Conservation (phyloP, 2,797 vertebrate species). For the Megalops cyprinoides region DNA sequence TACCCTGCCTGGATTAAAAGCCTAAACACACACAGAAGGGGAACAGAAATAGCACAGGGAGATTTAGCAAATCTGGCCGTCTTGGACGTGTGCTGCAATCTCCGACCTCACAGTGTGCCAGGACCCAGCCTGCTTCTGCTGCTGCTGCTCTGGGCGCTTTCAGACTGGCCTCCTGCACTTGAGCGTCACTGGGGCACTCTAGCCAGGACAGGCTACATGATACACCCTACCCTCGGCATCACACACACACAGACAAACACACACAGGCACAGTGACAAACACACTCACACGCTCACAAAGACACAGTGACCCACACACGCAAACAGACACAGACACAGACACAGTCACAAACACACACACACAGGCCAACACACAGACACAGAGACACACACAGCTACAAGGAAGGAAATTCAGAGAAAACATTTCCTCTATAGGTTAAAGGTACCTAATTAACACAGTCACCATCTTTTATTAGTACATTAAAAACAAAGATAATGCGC, state of each 20-base stretch:
- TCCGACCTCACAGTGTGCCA: conserved; percentile 46
- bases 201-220: no score
- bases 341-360: no score
- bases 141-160: neutral
- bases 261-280: neutral
- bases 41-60: conserved; percentile 20
- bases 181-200: neutral
- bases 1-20: conserved; percentile 99
- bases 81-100: conserved; percentile 44
- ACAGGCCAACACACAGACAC: no score
- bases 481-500: neutral
- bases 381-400: no score
- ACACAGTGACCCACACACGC: no score
- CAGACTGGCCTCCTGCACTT: neutral
- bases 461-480: neutral
- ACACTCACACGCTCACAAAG: neutral
- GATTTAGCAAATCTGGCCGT: conserved; percentile 39
- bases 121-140: conserved; percentile 33
- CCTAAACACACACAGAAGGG: conserved; percentile 64
- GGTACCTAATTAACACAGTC: neutral
- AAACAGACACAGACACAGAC: no score
- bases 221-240: no score
- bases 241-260: neutral
- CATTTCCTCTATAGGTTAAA: no score
- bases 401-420: no score